Evolutionary conservation across 2,797 vertebrate species (phyloP), one percentile per base, ranked within the genome.

Genomic region (Mormyrops boulengeri): DNA sequence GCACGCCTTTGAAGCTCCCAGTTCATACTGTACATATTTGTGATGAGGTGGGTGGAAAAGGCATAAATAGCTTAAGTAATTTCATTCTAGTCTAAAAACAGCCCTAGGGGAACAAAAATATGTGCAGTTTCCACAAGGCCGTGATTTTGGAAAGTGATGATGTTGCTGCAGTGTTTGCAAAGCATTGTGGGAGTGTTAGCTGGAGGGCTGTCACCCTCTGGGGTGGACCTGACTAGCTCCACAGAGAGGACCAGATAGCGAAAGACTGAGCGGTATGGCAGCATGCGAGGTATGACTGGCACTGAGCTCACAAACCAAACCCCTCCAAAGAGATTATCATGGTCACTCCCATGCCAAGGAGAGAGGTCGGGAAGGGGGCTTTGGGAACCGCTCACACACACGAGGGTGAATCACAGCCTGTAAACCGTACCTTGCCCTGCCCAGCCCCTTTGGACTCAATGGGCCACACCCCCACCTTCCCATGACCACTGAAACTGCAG

Each of bases 401-500:
- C 11, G 4, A 7, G 55, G 52, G 34, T 62, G 52, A 87, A 87
- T 62, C 55, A 47, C 38, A 38, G 11, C 14, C 50, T 87, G 11
- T 11, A 6, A 53, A 38, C 53, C 2, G 34, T 34, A 57, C 49
- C 34, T 47, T 49, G 41, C 49, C 52, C 9, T 3, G n/a, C 50
- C 22, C 85, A 19, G 26, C 50, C 52, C 17, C 19, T 17, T 22
- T 22, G 6, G n/a, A 66, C 60, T 5, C 4, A 26, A 60, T 41
- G 50, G 6, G 44, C 88, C 73, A 38, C 26, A 85, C 19, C 92
- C 91, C 89, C 93, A 92, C 89, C 52, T 91, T 90, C 90, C 87
- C 57, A 82, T 14, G 88, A 55, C 69, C 50, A 34, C 17, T 66
- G 86, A 88, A 89, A 89, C 89, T 73, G 90, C 84, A 92, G 92